Evolutionary conservation across 2,888 invertebrate species (phyloP).

Genomic region (Ennomos erosarius): DNA sequence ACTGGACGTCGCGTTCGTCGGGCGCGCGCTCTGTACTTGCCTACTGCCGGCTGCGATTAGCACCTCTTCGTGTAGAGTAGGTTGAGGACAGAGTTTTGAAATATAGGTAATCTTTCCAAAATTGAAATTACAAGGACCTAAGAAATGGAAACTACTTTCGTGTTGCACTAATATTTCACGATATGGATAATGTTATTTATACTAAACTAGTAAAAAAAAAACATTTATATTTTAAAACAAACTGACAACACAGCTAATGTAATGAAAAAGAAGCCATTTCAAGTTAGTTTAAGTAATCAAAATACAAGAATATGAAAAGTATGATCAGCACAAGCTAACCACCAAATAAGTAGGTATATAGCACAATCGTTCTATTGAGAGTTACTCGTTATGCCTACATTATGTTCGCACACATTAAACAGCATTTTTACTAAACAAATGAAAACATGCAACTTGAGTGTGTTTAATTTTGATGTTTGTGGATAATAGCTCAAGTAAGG

Average conservation of each 20-base stretch:
- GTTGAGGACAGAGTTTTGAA: conserved; percentile 28
- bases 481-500: conserved; percentile 47
- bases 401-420: conserved; percentile 25
- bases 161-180: too few relatives aligned
- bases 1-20: conserved; percentile 61
- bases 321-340: not conserved
- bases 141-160: too few relatives aligned
- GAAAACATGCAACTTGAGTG: conserved; percentile 39
- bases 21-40: conserved; percentile 47
- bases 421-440: conserved; percentile 42
- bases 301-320: conserved; percentile 6
- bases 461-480: conserved; percentile 51
- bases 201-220: too few relatives aligned
- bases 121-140: too few relatives aligned
- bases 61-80: conserved; percentile 67
- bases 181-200: too few relatives aligned
- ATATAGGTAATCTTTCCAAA: too few relatives aligned
- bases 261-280: not conserved
- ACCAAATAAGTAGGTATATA: conserved; percentile 9
- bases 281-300: conserved; percentile 1
- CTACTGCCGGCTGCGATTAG: conserved; percentile 60
- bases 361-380: conserved; percentile 21
- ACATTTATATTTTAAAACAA: too few relatives aligned
- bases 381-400: conserved; percentile 23
- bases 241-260: too few relatives aligned